Base-by-base conservation (phyloP, 2,888 invertebrate species). In the Leucoma salicis region DNA sequence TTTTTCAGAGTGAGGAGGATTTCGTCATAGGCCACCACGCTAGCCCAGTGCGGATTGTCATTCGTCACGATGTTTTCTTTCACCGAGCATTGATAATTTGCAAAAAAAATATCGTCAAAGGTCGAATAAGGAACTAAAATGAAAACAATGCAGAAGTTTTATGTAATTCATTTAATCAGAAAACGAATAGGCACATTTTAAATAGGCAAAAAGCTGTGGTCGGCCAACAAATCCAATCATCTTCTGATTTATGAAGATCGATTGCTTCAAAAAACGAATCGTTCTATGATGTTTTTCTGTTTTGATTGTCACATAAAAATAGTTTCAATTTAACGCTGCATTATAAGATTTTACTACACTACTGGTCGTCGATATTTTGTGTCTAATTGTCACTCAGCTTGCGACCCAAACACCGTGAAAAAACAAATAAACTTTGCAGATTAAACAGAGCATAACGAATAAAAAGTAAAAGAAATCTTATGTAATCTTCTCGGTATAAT, bases 401-500 rank as follows among this genome's bases (percentile, higher is more conserved):
- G 4, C 14, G 10, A 31, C 15, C 12, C 31, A 31, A 31, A 15
- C 10, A 10, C 33, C 33, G 33, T 11, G 21, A 39, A 39, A 31
- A 36, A 40, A 37, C 28, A 38, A 42, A 46, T 32, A 56, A 52
- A 40, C 40, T 21, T 35, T 21, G 15, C 15, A 35, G 38, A 49
- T 0, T 16, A 58, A 58, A 43, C 42, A 57, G 58, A 57, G 57
- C 61, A 33, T 35, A 12, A 24, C 42, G 40, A 55, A 50, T 46
- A 53, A 60, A 52, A 57, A 60, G 58, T 48, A 46, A 53, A 48
- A 57, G 36, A 57, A 27, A 18, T 34, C 36, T 53, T 49, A 49
- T 33, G 49, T 18, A 51, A 66, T 39, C 31, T 42, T 43, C 34
- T 58, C 49, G 45, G 66, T 52, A 53, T 66, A 56, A 55, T 55